A percentile compares a stretch with the other conserved stretches of the same genome.
These are phyloP conservation scores for Rotaria macrura DNA, from an alignment of 2,888 invertebrate genomes.

Conservation along the genomic window DNA sequence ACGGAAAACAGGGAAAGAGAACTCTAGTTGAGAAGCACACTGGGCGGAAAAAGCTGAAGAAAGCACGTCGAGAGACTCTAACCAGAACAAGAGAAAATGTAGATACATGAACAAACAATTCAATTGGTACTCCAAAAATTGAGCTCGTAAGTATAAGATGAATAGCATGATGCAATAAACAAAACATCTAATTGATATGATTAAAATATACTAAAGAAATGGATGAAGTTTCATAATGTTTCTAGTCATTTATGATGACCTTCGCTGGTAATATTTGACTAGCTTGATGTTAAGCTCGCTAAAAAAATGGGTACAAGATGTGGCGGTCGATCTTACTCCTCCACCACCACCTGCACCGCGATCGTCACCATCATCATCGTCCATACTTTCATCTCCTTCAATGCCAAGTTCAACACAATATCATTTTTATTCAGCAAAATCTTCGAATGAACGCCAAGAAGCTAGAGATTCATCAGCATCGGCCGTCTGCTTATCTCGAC, in stretches of 20 bases:
- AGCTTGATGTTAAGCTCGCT: neutral
- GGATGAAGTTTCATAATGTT: neutral
- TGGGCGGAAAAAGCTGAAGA: neutral
- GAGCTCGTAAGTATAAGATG: neutral
- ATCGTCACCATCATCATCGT: neutral
- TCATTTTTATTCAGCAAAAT: neutral
- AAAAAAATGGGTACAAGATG: slow-evolving; percentile 3
- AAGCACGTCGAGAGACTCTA: neutral
- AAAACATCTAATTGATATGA: neutral
- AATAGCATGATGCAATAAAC: neutral
- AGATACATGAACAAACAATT: neutral
- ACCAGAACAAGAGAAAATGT: neutral
- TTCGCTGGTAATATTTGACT: too few species aligned
- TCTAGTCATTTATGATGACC: neutral
- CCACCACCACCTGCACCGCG: neutral
- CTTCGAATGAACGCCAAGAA: neutral
- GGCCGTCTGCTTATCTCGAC: neutral
- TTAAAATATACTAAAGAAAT: neutral
- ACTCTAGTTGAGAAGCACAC: neutral
- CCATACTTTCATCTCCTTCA: neutral
- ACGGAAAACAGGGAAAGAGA: neutral
- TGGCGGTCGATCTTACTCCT: neutral
- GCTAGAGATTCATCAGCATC: neutral
- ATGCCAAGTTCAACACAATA: neutral
- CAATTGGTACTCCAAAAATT: neutral